These are phyloP conservation scores for Cepphus grylle DNA, from an alignment of 2,113 vertebrate species.

Conservation along the genomic window DNA sequence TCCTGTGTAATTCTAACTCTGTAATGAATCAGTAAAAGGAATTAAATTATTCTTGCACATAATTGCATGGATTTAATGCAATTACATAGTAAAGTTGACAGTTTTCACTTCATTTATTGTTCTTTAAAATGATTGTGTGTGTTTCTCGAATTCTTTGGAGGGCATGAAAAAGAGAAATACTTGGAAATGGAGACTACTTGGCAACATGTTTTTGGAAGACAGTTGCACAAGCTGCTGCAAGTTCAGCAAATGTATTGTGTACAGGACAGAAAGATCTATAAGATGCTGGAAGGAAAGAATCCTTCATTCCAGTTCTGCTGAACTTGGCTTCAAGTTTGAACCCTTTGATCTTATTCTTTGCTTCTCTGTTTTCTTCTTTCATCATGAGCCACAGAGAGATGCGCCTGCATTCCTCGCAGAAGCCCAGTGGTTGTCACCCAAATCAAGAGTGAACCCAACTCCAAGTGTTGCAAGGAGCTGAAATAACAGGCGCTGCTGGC, in stretches of 20 bases:
- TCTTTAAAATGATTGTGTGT: neutral
- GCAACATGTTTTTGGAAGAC: neutral
- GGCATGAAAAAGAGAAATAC: neutral
- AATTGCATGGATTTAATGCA: conserved; percentile 1
- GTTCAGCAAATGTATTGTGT: neutral
- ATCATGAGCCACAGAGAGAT: neutral
- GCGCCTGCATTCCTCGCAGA: neutral
- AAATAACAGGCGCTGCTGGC: neutral
- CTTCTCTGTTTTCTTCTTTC: neutral
- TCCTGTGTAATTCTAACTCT: neutral
- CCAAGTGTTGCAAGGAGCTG: neutral
- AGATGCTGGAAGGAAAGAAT: neutral
- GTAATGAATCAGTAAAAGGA: neutral
- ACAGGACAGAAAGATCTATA: neutral
- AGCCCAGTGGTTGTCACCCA: neutral
- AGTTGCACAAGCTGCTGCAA: neutral
- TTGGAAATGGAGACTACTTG: neutral
- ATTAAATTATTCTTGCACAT: neutral
- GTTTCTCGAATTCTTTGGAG: conserved; percentile 4
- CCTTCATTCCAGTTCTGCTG: neutral
- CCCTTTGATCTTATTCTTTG: neutral
- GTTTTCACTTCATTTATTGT: conserved; percentile 15
- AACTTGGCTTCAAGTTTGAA: neutral
- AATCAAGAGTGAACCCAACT: neutral
- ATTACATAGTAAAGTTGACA: neutral